Evolutionary conservation across 1,140 invertebrate species (phyloP).

Genomic region (Hypsibius dujardini): DNA sequence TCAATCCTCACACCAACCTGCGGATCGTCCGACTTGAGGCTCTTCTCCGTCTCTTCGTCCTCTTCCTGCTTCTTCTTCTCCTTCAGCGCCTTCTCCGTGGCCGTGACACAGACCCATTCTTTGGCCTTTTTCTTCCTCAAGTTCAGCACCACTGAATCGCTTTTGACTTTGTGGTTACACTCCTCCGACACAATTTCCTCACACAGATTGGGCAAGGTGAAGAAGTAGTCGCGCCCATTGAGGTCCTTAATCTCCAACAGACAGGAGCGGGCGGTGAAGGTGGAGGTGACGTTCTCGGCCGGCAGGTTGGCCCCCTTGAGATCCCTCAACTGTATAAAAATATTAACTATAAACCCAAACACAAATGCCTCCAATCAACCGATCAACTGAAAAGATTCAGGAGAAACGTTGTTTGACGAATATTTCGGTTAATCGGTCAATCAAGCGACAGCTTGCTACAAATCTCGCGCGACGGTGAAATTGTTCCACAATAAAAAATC

Average conservation of each 20-base stretch:
- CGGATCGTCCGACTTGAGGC: neutral
- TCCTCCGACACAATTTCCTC: neutral
- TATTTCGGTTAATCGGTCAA: too few relatives aligned
- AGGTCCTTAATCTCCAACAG: neutral
- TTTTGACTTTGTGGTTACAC: neutral
- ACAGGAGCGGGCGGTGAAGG: neutral
- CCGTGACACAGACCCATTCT: neutral
- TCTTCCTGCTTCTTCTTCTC: neutral
- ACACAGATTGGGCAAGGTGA: neutral
- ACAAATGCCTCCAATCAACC: too few relatives aligned
- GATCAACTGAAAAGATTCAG: too few relatives aligned
- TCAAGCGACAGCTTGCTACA: too few relatives aligned
- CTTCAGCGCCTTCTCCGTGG: neutral
- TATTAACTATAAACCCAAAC: too few relatives aligned
- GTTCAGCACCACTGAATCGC: constrained; percentile 5
- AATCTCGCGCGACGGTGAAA: too few relatives aligned
- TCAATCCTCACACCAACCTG: too few relatives aligned
- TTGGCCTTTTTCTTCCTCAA: neutral
- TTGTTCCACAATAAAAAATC: too few relatives aligned
- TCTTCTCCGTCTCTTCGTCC: neutral
- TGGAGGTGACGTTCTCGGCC: neutral
- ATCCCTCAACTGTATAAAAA: neutral
- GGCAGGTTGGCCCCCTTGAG: neutral
- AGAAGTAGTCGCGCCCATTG: neutral
- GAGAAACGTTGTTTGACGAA: too few relatives aligned